phyloP scores from a whole-genome alignment of 2,797 vertebrate genomes.

The Miichthys miiuy region DNA sequence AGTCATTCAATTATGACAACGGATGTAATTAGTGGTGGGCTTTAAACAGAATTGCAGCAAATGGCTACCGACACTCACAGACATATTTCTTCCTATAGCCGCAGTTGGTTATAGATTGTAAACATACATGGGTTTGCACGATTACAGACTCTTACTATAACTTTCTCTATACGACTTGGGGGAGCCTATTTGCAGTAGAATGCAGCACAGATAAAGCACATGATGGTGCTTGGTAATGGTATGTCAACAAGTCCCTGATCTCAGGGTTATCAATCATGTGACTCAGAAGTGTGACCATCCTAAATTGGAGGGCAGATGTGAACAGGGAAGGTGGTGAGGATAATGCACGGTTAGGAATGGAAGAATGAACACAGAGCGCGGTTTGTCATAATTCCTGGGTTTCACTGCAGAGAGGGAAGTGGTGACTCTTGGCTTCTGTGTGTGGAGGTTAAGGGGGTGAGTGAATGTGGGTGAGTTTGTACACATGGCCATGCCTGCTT shows the following conservation, averaged over 20 bases:
- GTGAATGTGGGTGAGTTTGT: constrained; percentile 58
- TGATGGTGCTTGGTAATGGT: constrained; percentile 28
- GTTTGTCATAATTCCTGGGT: constrained; percentile 75
- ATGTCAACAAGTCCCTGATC: constrained; percentile 56
- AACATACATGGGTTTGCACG: constrained; percentile 70
- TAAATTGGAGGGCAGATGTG: constrained; percentile 72
- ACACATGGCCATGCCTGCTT: constrained; percentile 53
- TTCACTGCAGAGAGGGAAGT: constrained; percentile 70
- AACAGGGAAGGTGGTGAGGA: constrained; percentile 70
- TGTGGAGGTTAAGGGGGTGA: constrained; percentile 58
- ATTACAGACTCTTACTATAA: constrained; percentile 70
- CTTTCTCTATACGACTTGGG: constrained; percentile 64
- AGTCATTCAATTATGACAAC: constrained; percentile 77
- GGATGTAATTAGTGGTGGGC: constrained; percentile 75
- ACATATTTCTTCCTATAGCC: constrained; percentile 68
- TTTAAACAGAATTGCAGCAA: constrained; percentile 71
- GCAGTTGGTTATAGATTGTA: constrained; percentile 70
- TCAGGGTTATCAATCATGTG: constrained; percentile 67
- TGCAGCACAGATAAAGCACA: constrained; percentile 42
- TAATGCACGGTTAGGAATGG: constrained; percentile 64
- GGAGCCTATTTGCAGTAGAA: constrained; percentile 36
- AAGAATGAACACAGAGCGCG: constrained; percentile 69
- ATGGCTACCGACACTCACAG: constrained; percentile 68
- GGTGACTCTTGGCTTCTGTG: constrained; percentile 77
- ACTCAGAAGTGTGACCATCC: constrained; percentile 65